phyloP scores from a whole-genome alignment of 2,113 vertebrate species.

The Notechis scutatus region DNA sequence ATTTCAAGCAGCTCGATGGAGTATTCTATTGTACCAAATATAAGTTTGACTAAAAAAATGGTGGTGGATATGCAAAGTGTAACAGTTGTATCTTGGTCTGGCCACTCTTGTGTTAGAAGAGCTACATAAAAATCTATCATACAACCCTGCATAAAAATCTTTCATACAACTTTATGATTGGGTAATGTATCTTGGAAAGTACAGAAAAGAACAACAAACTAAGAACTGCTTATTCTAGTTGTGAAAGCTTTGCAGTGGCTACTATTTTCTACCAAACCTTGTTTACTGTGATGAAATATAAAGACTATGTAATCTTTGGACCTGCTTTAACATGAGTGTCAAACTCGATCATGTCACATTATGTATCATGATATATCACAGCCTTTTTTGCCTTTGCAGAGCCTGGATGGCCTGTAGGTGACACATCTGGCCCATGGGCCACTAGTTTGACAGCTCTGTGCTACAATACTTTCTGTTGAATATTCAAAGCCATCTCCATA shows the following conservation, averaged over 20 bases:
- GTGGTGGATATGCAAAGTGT: background rate
- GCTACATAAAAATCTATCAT: background rate
- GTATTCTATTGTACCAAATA: background rate
- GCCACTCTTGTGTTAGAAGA: background rate
- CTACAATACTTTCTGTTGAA: background rate
- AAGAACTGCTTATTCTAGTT: background rate
- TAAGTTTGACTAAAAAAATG: background rate
- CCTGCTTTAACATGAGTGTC: background rate
- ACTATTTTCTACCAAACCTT: background rate
- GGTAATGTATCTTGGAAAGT: background rate
- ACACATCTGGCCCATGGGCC: too few relatives aligned
- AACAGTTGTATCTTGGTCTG: background rate
- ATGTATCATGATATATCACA: too few relatives aligned
- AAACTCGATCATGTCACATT: too few relatives aligned
- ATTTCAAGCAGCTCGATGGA: background rate
- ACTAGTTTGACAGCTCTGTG: too few relatives aligned
- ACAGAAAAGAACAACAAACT: background rate
- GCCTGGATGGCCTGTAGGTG: too few relatives aligned
- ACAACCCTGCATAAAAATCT: background rate
- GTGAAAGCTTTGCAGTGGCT: background rate
- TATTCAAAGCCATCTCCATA: background rate
- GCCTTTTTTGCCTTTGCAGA: too few relatives aligned
- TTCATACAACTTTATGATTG: background rate
- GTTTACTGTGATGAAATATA: background rate
- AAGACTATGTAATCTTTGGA: background rate